Conservation (phyloP, 1,140 invertebrate genomes). For the Diorhabda carinulata region DNA sequence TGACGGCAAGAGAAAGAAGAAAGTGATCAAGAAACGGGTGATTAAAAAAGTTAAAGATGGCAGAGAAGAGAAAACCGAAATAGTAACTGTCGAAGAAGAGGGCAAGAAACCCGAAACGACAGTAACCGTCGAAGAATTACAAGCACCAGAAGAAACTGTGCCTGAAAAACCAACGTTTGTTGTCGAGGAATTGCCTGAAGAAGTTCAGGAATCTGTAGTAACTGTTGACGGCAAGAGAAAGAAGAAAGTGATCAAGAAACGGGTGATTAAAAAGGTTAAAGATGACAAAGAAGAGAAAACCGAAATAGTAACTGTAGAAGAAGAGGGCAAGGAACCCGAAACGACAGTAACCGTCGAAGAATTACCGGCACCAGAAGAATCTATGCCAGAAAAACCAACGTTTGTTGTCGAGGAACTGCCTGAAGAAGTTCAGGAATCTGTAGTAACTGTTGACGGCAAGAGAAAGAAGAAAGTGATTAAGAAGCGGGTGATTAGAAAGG, state of each 20-base stretch:
- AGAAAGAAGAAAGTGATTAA: background rate
- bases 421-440: background rate
- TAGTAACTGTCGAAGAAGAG: constrained; percentile 33
- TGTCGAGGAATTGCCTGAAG: background rate
- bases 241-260: background rate
- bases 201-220: background rate
- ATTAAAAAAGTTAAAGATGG: constrained; percentile 40
- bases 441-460: background rate
- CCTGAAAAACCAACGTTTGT: background rate
- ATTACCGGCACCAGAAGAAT: background rate
- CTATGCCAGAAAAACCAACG: background rate
- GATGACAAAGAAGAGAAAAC: background rate
- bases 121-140: constrained; percentile 35
- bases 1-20: constrained; percentile 27
- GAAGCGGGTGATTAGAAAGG: background rate
- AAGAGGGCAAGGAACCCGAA: background rate
- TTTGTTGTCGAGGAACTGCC: background rate
- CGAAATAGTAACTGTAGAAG: background rate
- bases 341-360: background rate
- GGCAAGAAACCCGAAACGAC: constrained; percentile 42
- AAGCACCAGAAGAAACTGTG: constrained; percentile 29
- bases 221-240: background rate
- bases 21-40: constrained; percentile 23
- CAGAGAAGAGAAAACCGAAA: constrained; percentile 35
- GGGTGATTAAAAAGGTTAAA: background rate